These are phyloP conservation scores for Sceloporus undulatus DNA, from an alignment of 2,113 vertebrate species.

Conservation along the genomic window DNA sequence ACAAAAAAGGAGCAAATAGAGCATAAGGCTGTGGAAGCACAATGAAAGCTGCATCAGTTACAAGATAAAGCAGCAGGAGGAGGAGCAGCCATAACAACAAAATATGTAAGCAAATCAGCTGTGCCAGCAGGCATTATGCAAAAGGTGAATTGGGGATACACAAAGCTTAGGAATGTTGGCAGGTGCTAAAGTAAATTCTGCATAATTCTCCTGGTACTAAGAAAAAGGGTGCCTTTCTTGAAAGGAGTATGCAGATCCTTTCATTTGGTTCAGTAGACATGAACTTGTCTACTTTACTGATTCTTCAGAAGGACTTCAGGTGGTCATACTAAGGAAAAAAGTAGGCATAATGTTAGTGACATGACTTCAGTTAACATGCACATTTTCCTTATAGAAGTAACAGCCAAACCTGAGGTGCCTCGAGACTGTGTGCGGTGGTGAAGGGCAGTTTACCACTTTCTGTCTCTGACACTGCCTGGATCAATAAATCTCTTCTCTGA, in stretches of 20 bases:
- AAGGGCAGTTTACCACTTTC: background rate
- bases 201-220: background rate
- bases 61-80: conserved; percentile 29
- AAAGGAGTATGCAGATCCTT: background rate
- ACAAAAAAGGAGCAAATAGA: conserved; percentile 2
- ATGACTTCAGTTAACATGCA: background rate
- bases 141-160: conserved; percentile 20
- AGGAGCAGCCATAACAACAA: conserved; percentile 5
- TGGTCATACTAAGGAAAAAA: background rate
- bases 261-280: background rate
- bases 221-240: background rate
- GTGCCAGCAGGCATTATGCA: conserved; percentile 24
- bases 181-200: conserved; percentile 8
- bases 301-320: background rate
- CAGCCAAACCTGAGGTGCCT: background rate
- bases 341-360: background rate
- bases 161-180: conserved; percentile 1
- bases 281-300: background rate
- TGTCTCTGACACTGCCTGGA: background rate
- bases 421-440: background rate
- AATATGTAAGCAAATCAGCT: conserved; percentile 29
- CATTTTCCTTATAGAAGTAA: background rate
- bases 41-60: conserved; percentile 25
- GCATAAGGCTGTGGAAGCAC: conserved; percentile 22
- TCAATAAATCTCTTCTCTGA: background rate